Evolutionary conservation across 2,113 vertebrate species (phyloP), one percentile per base, ranked within the genome.

Genomic region (Antennarius striatus): DNA sequence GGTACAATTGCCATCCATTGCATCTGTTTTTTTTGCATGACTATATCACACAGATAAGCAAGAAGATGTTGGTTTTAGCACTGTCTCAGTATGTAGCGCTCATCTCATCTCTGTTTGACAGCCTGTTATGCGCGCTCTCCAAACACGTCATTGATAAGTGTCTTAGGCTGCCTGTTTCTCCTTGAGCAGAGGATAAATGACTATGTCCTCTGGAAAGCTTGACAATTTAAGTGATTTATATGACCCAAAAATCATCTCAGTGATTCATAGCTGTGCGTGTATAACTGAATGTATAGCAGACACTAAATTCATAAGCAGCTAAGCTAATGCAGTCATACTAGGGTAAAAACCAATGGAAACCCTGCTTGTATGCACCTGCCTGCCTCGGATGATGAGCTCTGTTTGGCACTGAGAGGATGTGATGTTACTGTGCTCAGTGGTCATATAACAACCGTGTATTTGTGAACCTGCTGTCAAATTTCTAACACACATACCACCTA

Each of bases 121-220:
- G 53, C 65, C 51, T 39, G 63, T 83, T 81, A 79, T 77, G 76
- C 80, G 68, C 60, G 69, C 64, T 71, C 60, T 73, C 49, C 60
- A 68, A 81, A 81, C 62, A 68, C 15, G 51, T 66, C 73, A 71
- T 42, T 80, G 80, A 74, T 53, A 66, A 88, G 84, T 75, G 81
- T 82, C 77, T 81, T 67, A 71, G 73, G 70, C 70, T 62, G 39
- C 65, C 64, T 5, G 9, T 51, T 74, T 89, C 80, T 81, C 86
- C 86, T 88, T 88, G 83, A 89, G 86, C 73, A 10, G 48, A 11
- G 56, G 47, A 82, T 82, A 73, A 89, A 86, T 80, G 80, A 73
- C 70, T 60, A 17, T 61, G 51, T 79, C 51, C 40, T 40, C 73
- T 77, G 71, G 78, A 77, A 79, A 81, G 82, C 83, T 66, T 56